Evolutionary conservation across 2,888 invertebrate species (phyloP), one percentile per base, ranked within the genome.

Genomic region (Polydrusus tereticollis): DNA sequence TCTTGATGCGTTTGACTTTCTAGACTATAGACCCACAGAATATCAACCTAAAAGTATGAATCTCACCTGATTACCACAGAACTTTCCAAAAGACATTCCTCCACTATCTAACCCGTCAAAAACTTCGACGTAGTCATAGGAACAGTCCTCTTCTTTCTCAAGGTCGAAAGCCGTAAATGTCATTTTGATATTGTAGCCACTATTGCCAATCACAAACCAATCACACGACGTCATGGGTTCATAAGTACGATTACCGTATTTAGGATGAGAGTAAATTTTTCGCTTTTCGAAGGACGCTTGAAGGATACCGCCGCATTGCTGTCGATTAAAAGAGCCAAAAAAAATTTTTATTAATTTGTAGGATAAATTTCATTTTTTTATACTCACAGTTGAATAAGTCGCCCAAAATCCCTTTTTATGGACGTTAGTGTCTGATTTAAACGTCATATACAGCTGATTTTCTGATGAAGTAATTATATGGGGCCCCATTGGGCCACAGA

Each of bases 341-440:
- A 16, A 33, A 1, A 33, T 33, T 33, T 33, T 4, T 33, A 33
- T 33, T 62, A 12, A 10, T 12, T 14, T 16, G 6, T 23, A 29
- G n/a, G 21, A 23, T 23, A 0, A 38, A 10, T 38, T 36, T 7
- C 6, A 10, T 10, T 6, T 16, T 41, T 6, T 29, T 38, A 6
- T 55, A 68, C 64, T 69, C 69, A 95, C 98, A 79, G 98, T 97
- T 10, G 93, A 92, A 84, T 98, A 96, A 5, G 91, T 91, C 0
- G 97, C 98, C 60, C 92, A 88, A 84, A 99, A 99, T 6, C 98
- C 99, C 84, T 93, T 95, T 75, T 94, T 89, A 82, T 97, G 96
- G 29, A 97, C 95, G 5, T 96, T 95, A 0, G 93, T 92, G 83
- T 99, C 98, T 0, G 97, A 96, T 83, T 95, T 96, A 86, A 99